Percentiles rank a stretch among this genome's conserved stretches.
These are phyloP conservation scores for Arvicanthis niloticus DNA, from an alignment of 2,113 vertebrate genomes.

Conservation along the genomic window DNA sequence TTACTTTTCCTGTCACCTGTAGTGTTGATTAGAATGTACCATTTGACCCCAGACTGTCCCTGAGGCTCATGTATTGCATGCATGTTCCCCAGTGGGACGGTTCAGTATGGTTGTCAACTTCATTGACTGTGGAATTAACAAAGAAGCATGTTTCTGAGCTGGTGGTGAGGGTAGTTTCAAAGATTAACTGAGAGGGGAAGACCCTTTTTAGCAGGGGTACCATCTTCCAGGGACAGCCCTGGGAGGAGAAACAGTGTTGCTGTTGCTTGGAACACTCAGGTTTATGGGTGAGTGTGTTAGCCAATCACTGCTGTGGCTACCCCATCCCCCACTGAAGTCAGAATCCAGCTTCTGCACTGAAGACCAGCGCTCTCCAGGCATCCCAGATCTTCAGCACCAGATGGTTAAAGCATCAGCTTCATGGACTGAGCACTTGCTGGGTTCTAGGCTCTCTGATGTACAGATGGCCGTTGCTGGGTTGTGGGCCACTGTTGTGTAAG, in stretches of 20 bases:
- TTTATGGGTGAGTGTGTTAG: not conserved
- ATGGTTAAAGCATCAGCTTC: not conserved
- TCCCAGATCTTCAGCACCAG: not conserved
- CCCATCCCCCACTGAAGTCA: not conserved
- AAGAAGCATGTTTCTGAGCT: not conserved
- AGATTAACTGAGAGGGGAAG: not conserved
- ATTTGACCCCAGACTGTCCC: not conserved
- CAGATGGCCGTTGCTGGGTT: not conserved
- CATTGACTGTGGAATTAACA: not conserved
- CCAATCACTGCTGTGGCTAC: not conserved
- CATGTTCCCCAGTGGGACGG: not conserved
- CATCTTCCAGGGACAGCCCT: not conserved
- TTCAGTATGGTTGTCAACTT: not conserved
- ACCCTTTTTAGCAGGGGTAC: not conserved
- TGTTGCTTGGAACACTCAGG: not conserved
- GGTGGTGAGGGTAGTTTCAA: not conserved
- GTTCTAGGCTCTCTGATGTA: not conserved
- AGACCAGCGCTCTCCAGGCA: not conserved
- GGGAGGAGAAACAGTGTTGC: not conserved
- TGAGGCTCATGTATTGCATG: not conserved
- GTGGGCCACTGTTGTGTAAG: not conserved
- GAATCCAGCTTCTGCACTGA: not conserved
- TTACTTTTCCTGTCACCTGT: not conserved
- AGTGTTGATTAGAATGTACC: not conserved
- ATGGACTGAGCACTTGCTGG: not conserved